These are phyloP conservation scores for Meloidogyne exigua DNA, from an alignment of 1,140 invertebrate genomes.

Conservation along the genomic window DNA sequence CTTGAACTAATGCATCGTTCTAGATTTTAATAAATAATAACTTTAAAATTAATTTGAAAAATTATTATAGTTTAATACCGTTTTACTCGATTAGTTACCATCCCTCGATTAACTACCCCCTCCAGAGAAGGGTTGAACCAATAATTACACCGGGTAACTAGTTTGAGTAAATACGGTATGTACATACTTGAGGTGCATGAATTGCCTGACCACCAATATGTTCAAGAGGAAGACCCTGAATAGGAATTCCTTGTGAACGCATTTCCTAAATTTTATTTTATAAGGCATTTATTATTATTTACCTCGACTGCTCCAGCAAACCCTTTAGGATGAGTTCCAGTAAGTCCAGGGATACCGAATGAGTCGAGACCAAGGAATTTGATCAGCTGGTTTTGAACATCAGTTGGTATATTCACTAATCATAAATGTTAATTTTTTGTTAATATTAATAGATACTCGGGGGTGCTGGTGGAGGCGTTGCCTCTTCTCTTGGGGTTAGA, in stretches of 20 bases:
- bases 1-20: slow-evolving; percentile 58
- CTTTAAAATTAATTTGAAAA: slow-evolving; percentile 17
- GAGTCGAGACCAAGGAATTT: slow-evolving; percentile 63
- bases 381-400: slow-evolving; percentile 63
- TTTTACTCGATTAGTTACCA: no score
- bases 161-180: no score
- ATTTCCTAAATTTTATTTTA: slow-evolving; percentile 47
- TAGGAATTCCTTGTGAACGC: slow-evolving; percentile 60
- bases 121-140: no score
- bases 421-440: slow-evolving; percentile 33
- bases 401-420: slow-evolving; percentile 60
- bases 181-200: slow-evolving; percentile 40
- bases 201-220: slow-evolving; percentile 51
- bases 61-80: no score
- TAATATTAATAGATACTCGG: slow-evolving; percentile 22
- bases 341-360: slow-evolving; percentile 61
- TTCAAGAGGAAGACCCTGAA: slow-evolving; percentile 58
- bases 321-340: slow-evolving; percentile 61
- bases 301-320: slow-evolving; percentile 62
- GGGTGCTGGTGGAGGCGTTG: slow-evolving; percentile 54
- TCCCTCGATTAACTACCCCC: no score
- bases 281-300: not conserved
- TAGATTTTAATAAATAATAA: not conserved
- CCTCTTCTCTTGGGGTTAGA: slow-evolving; percentile 35
- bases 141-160: no score